Evolutionary conservation across 2,888 invertebrate species (phyloP).

Genomic region (Enchytraeus crypticus): DNA sequence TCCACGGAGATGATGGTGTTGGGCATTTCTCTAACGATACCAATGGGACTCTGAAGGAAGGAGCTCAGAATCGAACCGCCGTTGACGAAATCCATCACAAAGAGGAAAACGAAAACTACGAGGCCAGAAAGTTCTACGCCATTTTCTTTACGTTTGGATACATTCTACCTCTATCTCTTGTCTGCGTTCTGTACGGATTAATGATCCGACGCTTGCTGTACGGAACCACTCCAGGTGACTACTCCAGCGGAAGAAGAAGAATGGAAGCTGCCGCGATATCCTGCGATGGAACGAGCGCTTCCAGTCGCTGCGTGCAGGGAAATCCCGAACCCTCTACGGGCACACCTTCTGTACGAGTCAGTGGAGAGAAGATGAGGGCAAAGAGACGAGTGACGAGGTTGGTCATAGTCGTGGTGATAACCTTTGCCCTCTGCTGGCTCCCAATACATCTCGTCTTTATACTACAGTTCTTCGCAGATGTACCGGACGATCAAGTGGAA

Average conservation of each 20-base stretch:
- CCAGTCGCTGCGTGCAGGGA: background rate
- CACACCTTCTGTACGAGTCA: too few species aligned
- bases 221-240: slow-evolving; percentile 1
- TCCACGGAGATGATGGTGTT: background rate
- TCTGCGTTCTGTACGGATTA: slow-evolving; percentile 76
- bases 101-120: background rate
- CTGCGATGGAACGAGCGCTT: background rate
- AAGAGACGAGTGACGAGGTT: slow-evolving; percentile 81
- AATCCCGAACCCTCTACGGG: background rate
- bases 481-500: slow-evolving; percentile 53
- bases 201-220: slow-evolving; percentile 58
- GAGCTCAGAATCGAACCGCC: background rate
- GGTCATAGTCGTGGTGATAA: slow-evolving; percentile 81
- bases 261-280: background rate
- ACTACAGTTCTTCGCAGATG: slow-evolving; percentile 70
- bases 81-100: background rate
- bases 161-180: slow-evolving; percentile 74
- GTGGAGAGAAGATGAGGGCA: slow-evolving; percentile 71
- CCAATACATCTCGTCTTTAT: slow-evolving; percentile 70
- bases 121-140: slow-evolving; percentile 29
- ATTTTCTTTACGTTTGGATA: slow-evolving; percentile 73
- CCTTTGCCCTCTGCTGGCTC: slow-evolving; percentile 87
- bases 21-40: background rate
- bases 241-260: background rate
- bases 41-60: background rate